Conservation (phyloP, 2,113 vertebrate genomes). For the Oncorhynchus keta region DNA sequence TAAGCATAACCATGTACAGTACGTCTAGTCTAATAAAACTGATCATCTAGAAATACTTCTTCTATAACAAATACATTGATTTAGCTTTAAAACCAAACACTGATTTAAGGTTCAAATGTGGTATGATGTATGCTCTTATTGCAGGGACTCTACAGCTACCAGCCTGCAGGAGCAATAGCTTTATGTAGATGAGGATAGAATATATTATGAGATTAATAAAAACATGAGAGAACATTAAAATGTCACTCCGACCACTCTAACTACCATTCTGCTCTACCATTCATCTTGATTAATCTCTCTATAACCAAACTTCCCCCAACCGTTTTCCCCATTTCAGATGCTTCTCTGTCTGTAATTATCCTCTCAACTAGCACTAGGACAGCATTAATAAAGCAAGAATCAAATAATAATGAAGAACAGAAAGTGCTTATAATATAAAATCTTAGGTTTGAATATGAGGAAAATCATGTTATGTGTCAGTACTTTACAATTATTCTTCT, state of each 20-base stretch:
- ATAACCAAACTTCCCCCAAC: not conserved
- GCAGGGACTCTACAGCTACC: slow-evolving; percentile 34
- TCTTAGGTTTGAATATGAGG: slow-evolving; percentile 51
- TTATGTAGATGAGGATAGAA: slow-evolving; percentile 30
- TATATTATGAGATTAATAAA: not conserved
- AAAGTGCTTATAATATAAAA: slow-evolving; percentile 67
- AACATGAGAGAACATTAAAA: slow-evolving; percentile 29
- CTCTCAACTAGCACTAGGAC: slow-evolving; percentile 8
- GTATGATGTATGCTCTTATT: slow-evolving; percentile 23
- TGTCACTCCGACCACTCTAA: not conserved
- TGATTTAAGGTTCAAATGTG: slow-evolving; percentile 15
- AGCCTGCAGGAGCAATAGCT: slow-evolving; percentile 27
- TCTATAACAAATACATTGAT: not conserved
- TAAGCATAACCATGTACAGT: slow-evolving; percentile 23
- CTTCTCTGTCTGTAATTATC: not conserved
- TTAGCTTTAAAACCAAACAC: not conserved
- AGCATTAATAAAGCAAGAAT: slow-evolving; percentile 48
- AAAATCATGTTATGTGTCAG: slow-evolving; percentile 39
- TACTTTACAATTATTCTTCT: slow-evolving; percentile 49
- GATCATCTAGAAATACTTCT: not conserved
- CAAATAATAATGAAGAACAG: slow-evolving; percentile 40
- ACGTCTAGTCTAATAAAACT: not conserved
- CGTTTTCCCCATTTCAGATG: no score
- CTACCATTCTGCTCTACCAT: slow-evolving; percentile 30
- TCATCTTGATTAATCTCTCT: slow-evolving; percentile 29